A percentile compares a stretch with the other conserved stretches of the same genome.
phyloP scores from a whole-genome alignment of 2,113 vertebrate species.

The Manacus vitellinus region DNA sequence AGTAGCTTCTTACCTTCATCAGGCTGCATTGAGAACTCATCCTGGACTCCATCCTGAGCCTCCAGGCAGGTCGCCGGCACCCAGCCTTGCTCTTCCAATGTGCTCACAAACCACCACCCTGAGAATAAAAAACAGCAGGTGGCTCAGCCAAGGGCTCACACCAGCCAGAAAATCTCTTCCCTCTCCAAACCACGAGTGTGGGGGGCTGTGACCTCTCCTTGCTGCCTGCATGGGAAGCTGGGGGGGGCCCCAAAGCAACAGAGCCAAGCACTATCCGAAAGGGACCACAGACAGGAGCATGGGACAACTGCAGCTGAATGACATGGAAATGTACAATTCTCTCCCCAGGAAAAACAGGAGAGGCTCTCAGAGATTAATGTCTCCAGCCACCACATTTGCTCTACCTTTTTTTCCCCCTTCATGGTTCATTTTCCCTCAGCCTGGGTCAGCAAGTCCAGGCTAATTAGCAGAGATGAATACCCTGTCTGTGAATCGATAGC shows the following conservation, averaged over 20 bases:
- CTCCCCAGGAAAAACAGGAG: not conserved
- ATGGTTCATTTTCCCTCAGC: conserved; percentile 3
- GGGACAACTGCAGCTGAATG: not conserved
- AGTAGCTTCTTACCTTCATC: conserved; percentile 86
- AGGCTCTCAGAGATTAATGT: not conserved
- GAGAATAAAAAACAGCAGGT: not conserved
- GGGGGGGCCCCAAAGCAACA: not conserved
- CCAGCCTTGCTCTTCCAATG: conserved; percentile 94
- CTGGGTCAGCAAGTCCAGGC: not conserved
- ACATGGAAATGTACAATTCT: not conserved
- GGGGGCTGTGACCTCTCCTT: not conserved
- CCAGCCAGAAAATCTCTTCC: not conserved
- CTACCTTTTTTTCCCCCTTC: not conserved
- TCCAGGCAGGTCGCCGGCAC: conserved; percentile 97
- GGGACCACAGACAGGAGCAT: not conserved
- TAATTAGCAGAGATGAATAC: conserved; percentile 49
- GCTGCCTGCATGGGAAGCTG: not conserved
- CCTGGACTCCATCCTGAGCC: conserved; percentile 91
- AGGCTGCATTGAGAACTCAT: conserved; percentile 88
- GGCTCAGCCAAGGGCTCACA: not conserved
- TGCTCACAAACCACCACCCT: conserved; percentile 99
- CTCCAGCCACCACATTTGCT: not conserved
- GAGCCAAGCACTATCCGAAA: not conserved
- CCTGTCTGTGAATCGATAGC: conserved; percentile 1
- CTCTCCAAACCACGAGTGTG: not conserved